phyloP scores from a whole-genome alignment of 1,140 invertebrate species.

The Zaprionus camerounensis region DNA sequence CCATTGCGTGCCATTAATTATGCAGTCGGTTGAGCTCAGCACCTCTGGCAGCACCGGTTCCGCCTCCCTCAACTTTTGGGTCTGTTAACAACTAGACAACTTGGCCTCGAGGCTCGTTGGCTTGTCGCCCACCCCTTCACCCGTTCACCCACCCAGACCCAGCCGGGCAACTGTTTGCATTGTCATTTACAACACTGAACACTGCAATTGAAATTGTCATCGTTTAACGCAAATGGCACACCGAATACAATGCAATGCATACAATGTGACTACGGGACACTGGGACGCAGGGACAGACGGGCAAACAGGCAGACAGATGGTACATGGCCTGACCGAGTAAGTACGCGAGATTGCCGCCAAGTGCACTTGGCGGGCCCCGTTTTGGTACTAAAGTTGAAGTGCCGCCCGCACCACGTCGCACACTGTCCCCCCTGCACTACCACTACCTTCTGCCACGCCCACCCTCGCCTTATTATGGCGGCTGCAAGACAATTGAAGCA shows the following conservation, averaged over 20 bases:
- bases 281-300: not conserved
- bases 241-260: constrained; percentile 59
- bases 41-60: not conserved
- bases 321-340: constrained; percentile 28
- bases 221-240: constrained; percentile 59
- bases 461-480: constrained; percentile 30
- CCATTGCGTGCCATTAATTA: constrained; percentile 46
- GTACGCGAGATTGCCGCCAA: constrained; percentile 23
- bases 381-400: constrained; percentile 26
- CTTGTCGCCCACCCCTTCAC: too few species aligned
- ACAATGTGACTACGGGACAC: constrained; percentile 27
- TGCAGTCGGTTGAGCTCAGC: not conserved
- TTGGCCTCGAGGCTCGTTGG: constrained; percentile 2
- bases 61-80: constrained; percentile 19
- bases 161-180: constrained; percentile 30
- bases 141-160: not conserved
- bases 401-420: not conserved
- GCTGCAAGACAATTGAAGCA: constrained; percentile 46
- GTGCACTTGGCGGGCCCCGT: constrained; percentile 26
- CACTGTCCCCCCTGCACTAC: not conserved
- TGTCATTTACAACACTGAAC: constrained; percentile 35
- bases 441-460: not conserved
- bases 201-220: constrained; percentile 67
- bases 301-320: not conserved
- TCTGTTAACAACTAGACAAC: constrained; percentile 41